A percentile compares a stretch with the other conserved stretches of the same genome.
These are phyloP conservation scores for Ectemnius continuus DNA, from an alignment of 2,888 invertebrate genomes.

Conservation along the genomic window DNA sequence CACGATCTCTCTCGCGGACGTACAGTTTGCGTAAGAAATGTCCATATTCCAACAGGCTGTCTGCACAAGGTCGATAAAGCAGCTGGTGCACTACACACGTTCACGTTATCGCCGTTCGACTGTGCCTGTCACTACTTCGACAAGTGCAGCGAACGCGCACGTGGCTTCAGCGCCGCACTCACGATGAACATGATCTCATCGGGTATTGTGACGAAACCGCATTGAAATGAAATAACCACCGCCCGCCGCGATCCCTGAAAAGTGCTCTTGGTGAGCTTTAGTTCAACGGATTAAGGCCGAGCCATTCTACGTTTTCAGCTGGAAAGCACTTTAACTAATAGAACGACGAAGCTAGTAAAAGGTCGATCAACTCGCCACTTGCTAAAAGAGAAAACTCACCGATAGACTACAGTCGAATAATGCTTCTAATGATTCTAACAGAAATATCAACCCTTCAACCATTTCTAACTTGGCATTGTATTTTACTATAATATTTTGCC, in stretches of 20 bases:
- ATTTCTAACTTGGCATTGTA: no score
- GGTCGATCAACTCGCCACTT: no score
- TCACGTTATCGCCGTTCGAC: neutral
- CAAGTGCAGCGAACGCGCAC: neutral
- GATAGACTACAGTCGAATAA: neutral
- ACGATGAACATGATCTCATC: neutral
- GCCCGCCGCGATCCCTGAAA: no score
- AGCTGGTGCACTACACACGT: slow-evolving; percentile 33
- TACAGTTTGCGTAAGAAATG: slow-evolving; percentile 14
- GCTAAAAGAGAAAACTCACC: no score
- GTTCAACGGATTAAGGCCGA: no score
- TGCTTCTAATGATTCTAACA: no score
- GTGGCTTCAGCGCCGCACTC: neutral
- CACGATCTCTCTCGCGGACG: neutral
- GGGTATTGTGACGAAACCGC: neutral
- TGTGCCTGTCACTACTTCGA: neutral
- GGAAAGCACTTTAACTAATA: no score
- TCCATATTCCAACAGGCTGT: slow-evolving; percentile 16
- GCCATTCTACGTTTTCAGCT: no score
- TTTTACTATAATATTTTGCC: no score
- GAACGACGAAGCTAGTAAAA: no score
- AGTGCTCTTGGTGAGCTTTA: no score
- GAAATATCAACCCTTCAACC: no score
- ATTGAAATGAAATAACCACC: neutral
- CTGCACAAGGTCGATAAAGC: slow-evolving; percentile 49